phyloP scores from a whole-genome alignment of 2,797 vertebrate species.

The Bufotes viridis region DNA sequence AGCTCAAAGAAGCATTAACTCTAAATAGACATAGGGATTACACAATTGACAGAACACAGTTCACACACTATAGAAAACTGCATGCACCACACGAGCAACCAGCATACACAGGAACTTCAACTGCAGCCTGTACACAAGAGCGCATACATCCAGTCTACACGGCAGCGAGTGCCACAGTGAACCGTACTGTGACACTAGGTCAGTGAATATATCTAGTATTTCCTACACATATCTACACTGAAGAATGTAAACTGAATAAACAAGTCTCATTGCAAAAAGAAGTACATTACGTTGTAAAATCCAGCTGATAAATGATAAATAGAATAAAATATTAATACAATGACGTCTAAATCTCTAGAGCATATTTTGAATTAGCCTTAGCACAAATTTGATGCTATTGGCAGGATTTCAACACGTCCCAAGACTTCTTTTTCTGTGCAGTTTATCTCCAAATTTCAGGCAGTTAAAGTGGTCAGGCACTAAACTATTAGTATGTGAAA shows the following conservation, averaged over 20 bases:
- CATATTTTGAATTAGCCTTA: slow-evolving; percentile 32
- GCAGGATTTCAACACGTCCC: slow-evolving; percentile 27
- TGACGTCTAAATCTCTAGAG: slow-evolving; percentile 35
- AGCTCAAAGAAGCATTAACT: too few relatives aligned
- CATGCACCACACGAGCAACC: too few relatives aligned
- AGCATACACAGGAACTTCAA: too few relatives aligned
- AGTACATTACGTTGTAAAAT: not conserved
- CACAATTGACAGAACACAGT: too few relatives aligned
- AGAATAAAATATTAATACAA: slow-evolving; percentile 37
- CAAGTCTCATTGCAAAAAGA: not conserved
- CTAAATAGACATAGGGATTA: too few relatives aligned
- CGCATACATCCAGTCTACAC: too few relatives aligned
- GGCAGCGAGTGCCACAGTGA: too few relatives aligned
- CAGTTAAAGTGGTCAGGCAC: slow-evolving; percentile 36
- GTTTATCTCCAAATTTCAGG: slow-evolving; percentile 57
- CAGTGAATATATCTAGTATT: not conserved
- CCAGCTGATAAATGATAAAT: slow-evolving; percentile 17
- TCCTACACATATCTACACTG: not conserved
- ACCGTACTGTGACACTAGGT: too few relatives aligned
- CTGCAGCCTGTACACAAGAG: too few relatives aligned
- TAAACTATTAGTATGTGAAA: slow-evolving; percentile 57
- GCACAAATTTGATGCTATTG: slow-evolving; percentile 33
- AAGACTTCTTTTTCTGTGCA: slow-evolving; percentile 26
- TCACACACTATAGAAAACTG: too few relatives aligned
- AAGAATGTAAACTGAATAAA: not conserved